A percentile compares a stretch with the other conserved stretches of the same genome.
Evolutionary conservation across 2,113 vertebrate genomes (phyloP).

Genomic region (Sinocyclocheilus maitianheensis): DNA sequence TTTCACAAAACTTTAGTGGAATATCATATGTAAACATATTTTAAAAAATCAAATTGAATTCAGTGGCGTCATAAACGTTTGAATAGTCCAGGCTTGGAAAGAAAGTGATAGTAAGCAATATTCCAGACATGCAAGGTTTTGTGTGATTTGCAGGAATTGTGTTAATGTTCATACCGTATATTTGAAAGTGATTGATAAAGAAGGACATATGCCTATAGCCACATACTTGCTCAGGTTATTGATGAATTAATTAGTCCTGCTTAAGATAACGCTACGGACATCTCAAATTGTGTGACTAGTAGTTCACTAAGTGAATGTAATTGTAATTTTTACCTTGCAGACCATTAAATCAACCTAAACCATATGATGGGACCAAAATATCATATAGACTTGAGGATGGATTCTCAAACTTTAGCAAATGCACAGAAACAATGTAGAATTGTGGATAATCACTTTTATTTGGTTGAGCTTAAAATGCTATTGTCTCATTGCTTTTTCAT

Average conservation of each 20-base stretch:
- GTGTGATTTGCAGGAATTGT: background rate
- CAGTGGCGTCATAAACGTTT: background rate
- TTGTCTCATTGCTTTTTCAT: background rate
- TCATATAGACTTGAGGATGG: background rate
- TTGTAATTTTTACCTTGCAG: background rate
- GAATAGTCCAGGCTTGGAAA: background rate
- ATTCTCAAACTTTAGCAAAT: background rate
- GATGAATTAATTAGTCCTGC: background rate
- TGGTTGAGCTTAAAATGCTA: background rate
- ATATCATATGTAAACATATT: background rate
- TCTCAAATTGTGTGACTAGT: background rate
- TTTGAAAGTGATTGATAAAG: background rate
- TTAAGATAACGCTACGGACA: background rate
- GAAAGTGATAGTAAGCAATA: background rate
- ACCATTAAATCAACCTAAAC: background rate
- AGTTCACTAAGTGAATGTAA: background rate
- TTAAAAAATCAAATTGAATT: background rate
- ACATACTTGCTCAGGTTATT: background rate
- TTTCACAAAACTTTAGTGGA: background rate
- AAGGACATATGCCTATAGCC: background rate
- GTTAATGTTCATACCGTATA: background rate
- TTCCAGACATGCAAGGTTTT: constrained; percentile 10
- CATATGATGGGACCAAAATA: too few species aligned
- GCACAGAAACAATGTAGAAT: background rate
- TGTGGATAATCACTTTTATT: background rate